Evolutionary conservation across 2,888 invertebrate genomes (phyloP).

Genomic region (Acronicta alni): DNA sequence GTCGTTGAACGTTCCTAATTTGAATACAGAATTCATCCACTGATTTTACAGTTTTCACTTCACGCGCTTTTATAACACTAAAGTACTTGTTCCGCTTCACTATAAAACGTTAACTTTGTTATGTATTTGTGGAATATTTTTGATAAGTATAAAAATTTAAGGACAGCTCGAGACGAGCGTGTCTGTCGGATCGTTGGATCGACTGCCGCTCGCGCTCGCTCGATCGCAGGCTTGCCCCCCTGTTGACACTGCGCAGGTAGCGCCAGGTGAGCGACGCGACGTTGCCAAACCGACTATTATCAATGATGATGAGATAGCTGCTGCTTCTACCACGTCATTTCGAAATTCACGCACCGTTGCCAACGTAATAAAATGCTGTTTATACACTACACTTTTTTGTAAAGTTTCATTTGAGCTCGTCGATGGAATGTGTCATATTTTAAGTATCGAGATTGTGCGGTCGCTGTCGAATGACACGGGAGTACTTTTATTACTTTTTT

Average conservation of each 20-base stretch:
- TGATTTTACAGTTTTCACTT: constrained; percentile 66
- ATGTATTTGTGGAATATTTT: constrained; percentile 69
- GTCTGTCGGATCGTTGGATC: constrained; percentile 79
- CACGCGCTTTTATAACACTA: constrained; percentile 57
- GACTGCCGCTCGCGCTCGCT: constrained; percentile 70
- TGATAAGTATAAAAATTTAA: constrained; percentile 61
- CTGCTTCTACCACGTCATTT: constrained; percentile 72
- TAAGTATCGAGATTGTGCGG: constrained; percentile 59
- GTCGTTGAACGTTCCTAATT: constrained; percentile 71
- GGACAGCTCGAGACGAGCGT: constrained; percentile 74
- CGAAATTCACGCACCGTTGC: constrained; percentile 77
- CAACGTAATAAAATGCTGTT: constrained; percentile 71
- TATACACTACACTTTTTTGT: constrained; percentile 53
- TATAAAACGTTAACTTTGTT: constrained; percentile 58
- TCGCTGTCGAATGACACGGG: constrained; percentile 42
- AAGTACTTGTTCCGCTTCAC: constrained; percentile 57
- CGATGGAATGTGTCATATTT: constrained; percentile 63
- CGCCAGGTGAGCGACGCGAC: constrained; percentile 87
- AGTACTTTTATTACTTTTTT: constrained; percentile 49
- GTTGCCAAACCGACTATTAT: constrained; percentile 88
- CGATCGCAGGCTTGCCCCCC: constrained; percentile 79
- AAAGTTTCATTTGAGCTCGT: constrained; percentile 57
- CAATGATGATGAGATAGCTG: constrained; percentile 87
- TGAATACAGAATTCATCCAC: constrained; percentile 58
- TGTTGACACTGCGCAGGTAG: constrained; percentile 88